These are phyloP conservation scores for Lucilia cuprina DNA, from an alignment of 1,140 invertebrate genomes.

Conservation along the genomic window DNA sequence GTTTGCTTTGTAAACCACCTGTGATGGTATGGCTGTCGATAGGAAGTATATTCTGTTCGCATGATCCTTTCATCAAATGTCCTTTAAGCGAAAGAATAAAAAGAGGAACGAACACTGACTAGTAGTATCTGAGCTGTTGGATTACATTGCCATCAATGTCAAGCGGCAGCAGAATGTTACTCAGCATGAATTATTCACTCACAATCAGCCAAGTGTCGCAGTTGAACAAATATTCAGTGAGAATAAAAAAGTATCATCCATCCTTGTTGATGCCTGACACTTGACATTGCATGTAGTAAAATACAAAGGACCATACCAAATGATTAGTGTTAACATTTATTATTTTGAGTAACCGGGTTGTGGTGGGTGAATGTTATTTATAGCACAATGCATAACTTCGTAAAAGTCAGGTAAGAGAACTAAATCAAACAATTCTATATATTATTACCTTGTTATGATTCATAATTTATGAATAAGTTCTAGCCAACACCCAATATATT, in stretches of 20 bases:
- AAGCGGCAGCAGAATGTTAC: neutral
- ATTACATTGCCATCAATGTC: constrained; percentile 10
- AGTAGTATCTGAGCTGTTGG: constrained; percentile 5
- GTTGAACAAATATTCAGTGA: constrained; percentile 6
- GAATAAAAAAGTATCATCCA: constrained; percentile 12
- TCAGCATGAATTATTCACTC: constrained; percentile 1
- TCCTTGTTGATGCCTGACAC: neutral
- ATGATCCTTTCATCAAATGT: neutral
- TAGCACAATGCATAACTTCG: too few relatives aligned
- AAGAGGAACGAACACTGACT: neutral
- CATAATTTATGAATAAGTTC: too few relatives aligned
- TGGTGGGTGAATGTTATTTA: too few relatives aligned
- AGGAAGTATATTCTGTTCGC: neutral
- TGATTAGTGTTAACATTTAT: neutral
- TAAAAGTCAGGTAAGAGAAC: too few relatives aligned
- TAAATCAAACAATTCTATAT: too few relatives aligned
- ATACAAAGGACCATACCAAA: neutral
- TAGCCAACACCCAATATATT: too few relatives aligned
- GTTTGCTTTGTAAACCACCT: neutral
- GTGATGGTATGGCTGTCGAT: neutral
- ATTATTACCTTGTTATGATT: too few relatives aligned
- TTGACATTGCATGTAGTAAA: neutral
- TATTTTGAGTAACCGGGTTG: too few relatives aligned
- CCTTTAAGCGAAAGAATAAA: neutral
- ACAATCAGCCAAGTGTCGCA: constrained; percentile 5